Percentiles rank a stretch among this genome's conserved stretches.
Evolutionary conservation across 35 echinoderm and acorn worm genomes (phyloP).

Genomic region (Ophiothrix spiculata): DNA sequence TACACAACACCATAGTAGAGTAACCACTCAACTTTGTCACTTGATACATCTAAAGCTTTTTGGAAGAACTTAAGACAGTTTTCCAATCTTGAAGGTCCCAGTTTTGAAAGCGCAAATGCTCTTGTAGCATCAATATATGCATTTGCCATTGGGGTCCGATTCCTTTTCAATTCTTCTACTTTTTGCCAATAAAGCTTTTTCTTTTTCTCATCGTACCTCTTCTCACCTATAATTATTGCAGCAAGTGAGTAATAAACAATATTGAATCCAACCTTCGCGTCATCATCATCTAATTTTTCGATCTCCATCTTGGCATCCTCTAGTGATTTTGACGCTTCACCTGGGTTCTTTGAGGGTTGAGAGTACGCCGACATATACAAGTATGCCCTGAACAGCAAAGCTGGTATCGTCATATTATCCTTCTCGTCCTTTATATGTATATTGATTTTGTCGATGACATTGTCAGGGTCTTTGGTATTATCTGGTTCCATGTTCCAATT

Average conservation of each 20-base stretch:
- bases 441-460: no score
- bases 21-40: background rate
- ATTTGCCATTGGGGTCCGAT: background rate
- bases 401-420: background rate
- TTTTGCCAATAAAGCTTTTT: background rate
- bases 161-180: background rate
- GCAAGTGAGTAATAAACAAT: background rate
- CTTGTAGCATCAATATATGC: background rate
- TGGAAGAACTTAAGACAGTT: background rate
- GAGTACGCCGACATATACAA: background rate
- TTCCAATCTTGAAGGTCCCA: background rate
- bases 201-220: background rate
- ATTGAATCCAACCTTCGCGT: background rate
- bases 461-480: no score
- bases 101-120: background rate
- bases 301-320: background rate
- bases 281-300: background rate
- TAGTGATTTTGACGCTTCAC: background rate
- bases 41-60: background rate
- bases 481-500: no score
- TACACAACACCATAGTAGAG: background rate
- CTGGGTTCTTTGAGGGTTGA: background rate
- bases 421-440: no score
- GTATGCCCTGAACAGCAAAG: background rate
- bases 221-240: background rate